A percentile compares a stretch with the other conserved stretches of the same genome.
Conservation (phyloP, 2,888 invertebrate genomes). For the Drosophila pseudotakahashii region DNA sequence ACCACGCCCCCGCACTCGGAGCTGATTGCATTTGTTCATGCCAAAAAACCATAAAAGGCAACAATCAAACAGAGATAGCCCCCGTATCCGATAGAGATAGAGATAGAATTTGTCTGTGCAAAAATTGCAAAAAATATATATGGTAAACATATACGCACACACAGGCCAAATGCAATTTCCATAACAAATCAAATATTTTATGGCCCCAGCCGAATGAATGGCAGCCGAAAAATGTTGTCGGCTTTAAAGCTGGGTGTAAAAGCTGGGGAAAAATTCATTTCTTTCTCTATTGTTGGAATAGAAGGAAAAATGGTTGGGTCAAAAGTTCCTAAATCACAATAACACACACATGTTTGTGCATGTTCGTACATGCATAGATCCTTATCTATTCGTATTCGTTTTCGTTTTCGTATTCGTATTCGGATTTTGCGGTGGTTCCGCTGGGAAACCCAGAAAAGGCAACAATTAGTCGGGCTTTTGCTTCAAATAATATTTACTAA, state of each 20-base stretch:
- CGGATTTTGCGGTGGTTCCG: conserved; percentile 21
- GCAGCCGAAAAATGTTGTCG: conserved; percentile 25
- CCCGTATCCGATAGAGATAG: conserved; percentile 35
- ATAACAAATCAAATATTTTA: conserved; percentile 78
- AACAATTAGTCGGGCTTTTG: conserved; percentile 41
- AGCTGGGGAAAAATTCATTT: conserved; percentile 1
- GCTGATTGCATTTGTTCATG: conserved; percentile 25
- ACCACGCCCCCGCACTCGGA: conserved; percentile 5
- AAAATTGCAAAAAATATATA: conserved; percentile 16
- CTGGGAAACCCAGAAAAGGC: conserved; percentile 31
- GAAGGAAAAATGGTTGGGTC: conserved; percentile 9
- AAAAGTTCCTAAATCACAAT: conserved; percentile 27
- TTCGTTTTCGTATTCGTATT: conserved; percentile 5
- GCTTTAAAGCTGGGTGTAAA: conserved; percentile 19
- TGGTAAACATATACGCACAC: conserved; percentile 15
- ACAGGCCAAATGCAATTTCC: conserved; percentile 70
- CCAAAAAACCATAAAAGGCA: conserved; percentile 38
- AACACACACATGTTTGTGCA: not conserved
- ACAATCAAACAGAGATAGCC: conserved; percentile 35
- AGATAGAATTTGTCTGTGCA: conserved; percentile 15
- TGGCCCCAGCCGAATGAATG: conserved; percentile 46
- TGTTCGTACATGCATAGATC: not conserved
- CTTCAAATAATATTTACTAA: conserved; percentile 39
- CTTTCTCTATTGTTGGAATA: conserved; percentile 16
- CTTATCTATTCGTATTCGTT: conserved; percentile 7